These are phyloP conservation scores for Mormyrops boulengeri DNA, from an alignment of 2,797 vertebrate genomes.

Conservation along the genomic window DNA sequence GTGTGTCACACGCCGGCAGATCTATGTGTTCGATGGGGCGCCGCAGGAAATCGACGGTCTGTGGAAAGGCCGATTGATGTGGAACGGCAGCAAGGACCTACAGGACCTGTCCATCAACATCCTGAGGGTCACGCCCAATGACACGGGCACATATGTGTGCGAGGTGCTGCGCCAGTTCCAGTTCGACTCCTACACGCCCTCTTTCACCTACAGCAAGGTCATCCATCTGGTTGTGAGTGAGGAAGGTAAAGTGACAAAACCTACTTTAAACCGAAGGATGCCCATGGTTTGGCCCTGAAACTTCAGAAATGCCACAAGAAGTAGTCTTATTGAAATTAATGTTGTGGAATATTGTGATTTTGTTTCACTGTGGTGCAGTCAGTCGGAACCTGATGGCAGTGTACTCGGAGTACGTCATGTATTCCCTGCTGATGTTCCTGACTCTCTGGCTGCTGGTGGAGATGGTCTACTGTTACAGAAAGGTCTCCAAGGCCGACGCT, in stretches of 20 bases:
- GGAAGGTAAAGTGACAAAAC: conserved; percentile 58
- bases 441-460: conserved; percentile 91
- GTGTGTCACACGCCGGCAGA: conserved; percentile 14
- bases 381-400: conserved; percentile 69
- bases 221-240: conserved; percentile 76
- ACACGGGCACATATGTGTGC: conserved; percentile 80
- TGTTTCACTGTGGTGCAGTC: conserved; percentile 52
- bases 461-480: conserved; percentile 96
- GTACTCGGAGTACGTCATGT: conserved; percentile 97
- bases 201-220: conserved; percentile 44
- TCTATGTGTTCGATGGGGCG: conserved; percentile 32
- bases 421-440: conserved; percentile 87
- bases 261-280: neutral
- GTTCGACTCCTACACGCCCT: conserved; percentile 72
- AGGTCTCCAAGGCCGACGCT: conserved; percentile 90
- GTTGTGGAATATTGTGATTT: neutral
- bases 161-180: conserved; percentile 68
- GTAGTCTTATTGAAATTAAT: neutral
- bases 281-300: neutral
- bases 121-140: conserved; percentile 68
- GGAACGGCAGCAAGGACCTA: conserved; percentile 85
- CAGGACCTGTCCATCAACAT: conserved; percentile 87
- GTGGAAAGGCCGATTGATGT: conserved; percentile 72
- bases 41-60: conserved; percentile 57
- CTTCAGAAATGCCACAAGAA: neutral